Conservation (phyloP, 2,113 vertebrate genomes). For the Ageneiosus marmoratus region DNA sequence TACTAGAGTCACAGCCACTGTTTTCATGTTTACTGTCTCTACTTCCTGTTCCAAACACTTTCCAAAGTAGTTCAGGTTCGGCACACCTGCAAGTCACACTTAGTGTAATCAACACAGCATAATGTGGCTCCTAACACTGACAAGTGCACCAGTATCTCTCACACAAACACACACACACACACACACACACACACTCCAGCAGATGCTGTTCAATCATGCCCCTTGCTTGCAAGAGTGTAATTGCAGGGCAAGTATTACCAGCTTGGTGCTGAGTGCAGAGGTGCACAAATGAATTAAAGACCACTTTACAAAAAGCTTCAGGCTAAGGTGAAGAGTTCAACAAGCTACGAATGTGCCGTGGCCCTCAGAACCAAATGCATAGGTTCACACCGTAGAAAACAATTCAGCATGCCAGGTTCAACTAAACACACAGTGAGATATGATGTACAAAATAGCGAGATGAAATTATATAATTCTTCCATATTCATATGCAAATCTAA, state of each 20-base stretch:
- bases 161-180: neutral
- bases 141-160: conserved; percentile 4
- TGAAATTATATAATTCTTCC: neutral
- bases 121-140: conserved; percentile 16
- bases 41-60: conserved; percentile 12
- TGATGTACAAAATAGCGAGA: neutral
- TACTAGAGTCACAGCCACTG: neutral
- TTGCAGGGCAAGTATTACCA: conserved; percentile 34
- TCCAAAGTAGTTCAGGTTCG: conserved; percentile 9
- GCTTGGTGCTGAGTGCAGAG: conserved; percentile 34
- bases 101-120: conserved; percentile 24
- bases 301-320: conserved; percentile 37
- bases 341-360: neutral
- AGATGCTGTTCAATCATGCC: conserved; percentile 23
- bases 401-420: neutral
- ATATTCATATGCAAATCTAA: neutral
- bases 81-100: conserved; percentile 31
- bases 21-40: neutral
- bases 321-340: conserved; percentile 35
- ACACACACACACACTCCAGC: neutral
- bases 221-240: conserved; percentile 30
- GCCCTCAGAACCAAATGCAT: neutral
- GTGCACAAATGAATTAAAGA: conserved; percentile 46
- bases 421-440: neutral
- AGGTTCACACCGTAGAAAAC: conserved; percentile 1